phyloP scores from a whole-genome alignment of 2,113 vertebrate genomes.

The Stomatorhinus ivindoensis region DNA sequence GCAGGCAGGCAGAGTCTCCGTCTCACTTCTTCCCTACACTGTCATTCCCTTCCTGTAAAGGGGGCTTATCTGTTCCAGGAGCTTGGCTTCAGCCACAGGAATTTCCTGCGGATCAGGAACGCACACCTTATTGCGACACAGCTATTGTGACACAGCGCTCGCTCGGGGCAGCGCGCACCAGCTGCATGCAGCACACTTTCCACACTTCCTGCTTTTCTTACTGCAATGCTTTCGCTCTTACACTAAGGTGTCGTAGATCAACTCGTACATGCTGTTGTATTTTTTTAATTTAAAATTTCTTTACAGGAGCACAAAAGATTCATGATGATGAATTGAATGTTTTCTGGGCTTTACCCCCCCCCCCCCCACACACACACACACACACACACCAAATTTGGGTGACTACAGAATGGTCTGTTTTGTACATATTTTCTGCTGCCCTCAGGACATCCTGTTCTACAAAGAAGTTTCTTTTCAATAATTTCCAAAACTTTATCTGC shows the following conservation, averaged over 20 bases:
- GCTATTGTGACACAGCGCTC: conserved; percentile 52
- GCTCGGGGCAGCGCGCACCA: conserved; percentile 39
- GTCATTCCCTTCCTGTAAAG: conserved; percentile 18
- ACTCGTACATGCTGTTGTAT: neutral
- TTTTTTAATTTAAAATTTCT: neutral
- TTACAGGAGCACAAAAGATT: neutral
- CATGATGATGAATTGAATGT: neutral
- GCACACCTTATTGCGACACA: conserved; percentile 61
- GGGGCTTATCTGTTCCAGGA: conserved; percentile 18
- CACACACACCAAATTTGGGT: conserved; percentile 24
- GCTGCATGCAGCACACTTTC: conserved; percentile 2
- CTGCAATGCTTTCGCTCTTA: conserved; percentile 1
- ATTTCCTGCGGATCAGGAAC: conserved; percentile 58
- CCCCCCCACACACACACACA: too few species aligned
- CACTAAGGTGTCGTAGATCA: neutral
- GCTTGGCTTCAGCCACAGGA: conserved; percentile 41
- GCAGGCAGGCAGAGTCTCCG: neutral
- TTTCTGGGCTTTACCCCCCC: neutral
- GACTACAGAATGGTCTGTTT: conserved; percentile 34
- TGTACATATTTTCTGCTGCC: conserved; percentile 47
- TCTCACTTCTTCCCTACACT: conserved; percentile 2
- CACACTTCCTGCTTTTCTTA: conserved; percentile 11
- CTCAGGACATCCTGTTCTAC: conserved; percentile 57
- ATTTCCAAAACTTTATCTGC: conserved; percentile 19
- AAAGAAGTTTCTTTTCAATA: conserved; percentile 45